Base-by-base conservation (phyloP, 2,113 vertebrate genomes). In the Salvelinus alpinus region DNA sequence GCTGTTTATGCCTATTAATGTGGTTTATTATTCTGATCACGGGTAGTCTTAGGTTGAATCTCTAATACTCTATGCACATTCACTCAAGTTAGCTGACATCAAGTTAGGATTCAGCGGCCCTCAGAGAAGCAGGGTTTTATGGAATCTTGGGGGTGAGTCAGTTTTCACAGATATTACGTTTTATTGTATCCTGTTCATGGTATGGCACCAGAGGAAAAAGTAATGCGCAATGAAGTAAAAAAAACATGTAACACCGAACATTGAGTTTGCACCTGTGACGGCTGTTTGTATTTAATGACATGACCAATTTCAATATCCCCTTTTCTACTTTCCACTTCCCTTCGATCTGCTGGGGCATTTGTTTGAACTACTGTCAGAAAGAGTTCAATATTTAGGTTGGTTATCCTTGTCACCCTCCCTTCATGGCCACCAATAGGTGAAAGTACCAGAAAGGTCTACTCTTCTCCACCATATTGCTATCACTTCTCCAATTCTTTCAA, bases 331-430 rank as follows among this genome's bases (percentile, higher is more conserved):
- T 29, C 3, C 22, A 38, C 27, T 72, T 31, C 31, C 20, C 65
- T n/a, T 69, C 72, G 48, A 71, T 31, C 64, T 62, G 24, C 31
- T 6, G 60, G 22, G 60, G 44, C 60, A 69, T 66, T 71, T 66
- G 20, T 82, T 74, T 64, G 65, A 65, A 64, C 31, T 48, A 59
- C 65, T 72, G 70, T 57, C 72, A 78, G 69, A 73, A 65, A 18
- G 65, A 66, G 64, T 77, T 77, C 67, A 72, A 72, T 81, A 65
- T 84, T 80, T 75, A 24, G 74, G 20, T 38, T 51, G 24, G 62
- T 38, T 25, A 73, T 57, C 72, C 34, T 29, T 77, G 69, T 14
- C 20, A 48, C 62, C 34, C 62, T 54, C 9, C 24, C 76, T 74
- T 79, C 70, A 75, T 60, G 38, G 67, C 24, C 72, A 51, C 68